Base-by-base conservation (phyloP, 1,140 invertebrate genomes). In the Bombus superbus region DNA sequence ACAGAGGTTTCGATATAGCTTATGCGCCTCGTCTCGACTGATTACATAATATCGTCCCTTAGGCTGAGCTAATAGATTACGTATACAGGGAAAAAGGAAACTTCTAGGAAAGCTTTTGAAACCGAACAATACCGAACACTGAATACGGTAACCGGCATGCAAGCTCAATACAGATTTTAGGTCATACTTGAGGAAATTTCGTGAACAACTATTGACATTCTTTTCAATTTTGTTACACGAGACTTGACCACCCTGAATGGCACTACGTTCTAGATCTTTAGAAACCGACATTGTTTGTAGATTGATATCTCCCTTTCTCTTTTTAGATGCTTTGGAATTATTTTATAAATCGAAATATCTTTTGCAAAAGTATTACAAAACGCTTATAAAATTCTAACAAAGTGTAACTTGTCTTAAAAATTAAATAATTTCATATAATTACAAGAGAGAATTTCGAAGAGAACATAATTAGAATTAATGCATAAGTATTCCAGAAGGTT, bases 201-300 rank as follows among this genome's bases (percentile, higher is more conserved):
- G n/a, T 53, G 66, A 73, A 44, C 77, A 80, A 80, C 79, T 84
- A 79, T 84, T 84, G 82, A 84, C 82, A 79, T 53, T 84, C 82
- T 78, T 84, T 72, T 84, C 47, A 47, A 32, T 59, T 64, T 35
- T 25, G 13, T 59, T 69, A 53, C 74, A 71, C 38, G 40, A n/a
- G 35, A 28, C 15, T 57, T 77, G 25, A 22, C 11, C 40, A 25
- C n/a, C 4, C 3, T 57, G 57, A 72, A 42, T 57, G 25, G 73
- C 40, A 18, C 40, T 0, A 18, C 1, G 35, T 42, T n/a, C 25
- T 22, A n/a, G 3, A 25, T n/a, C 74, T 22, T 53, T 22, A 32
- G 28, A 28, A 32, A n/a, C 9, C 57, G 18, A 38, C 42, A 4
- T 44, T n/a, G 3, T 53, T 42, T 3, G 38, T n/a, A 28, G 18